Evolutionary conservation across 1,140 invertebrate species (phyloP).

Genomic region (Amyelois transitella): DNA sequence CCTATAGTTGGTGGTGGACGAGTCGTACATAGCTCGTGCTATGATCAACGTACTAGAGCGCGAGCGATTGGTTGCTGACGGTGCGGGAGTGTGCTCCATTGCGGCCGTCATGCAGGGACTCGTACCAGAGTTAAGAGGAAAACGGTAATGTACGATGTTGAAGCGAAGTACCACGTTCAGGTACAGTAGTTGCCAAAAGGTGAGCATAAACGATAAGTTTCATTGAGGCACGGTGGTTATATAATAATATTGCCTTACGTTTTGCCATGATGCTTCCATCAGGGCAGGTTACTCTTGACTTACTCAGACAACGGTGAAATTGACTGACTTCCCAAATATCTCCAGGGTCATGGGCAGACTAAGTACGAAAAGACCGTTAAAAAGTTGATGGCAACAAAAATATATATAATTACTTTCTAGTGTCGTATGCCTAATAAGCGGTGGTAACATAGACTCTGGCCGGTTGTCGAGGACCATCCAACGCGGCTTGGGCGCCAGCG

Average conservation of each 20-base stretch:
- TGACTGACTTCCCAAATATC: no score
- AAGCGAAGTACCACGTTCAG: no score
- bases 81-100: slow-evolving; percentile 52
- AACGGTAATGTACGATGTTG: slow-evolving; percentile 32
- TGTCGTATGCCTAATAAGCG: slow-evolving; percentile 53
- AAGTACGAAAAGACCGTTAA: no score
- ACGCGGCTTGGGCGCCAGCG: slow-evolving; percentile 44
- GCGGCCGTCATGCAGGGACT: slow-evolving; percentile 60
- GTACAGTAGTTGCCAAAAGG: no score
- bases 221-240: no score
- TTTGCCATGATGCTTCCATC: no score
- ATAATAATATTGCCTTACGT: no score
- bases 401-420: slow-evolving; percentile 19
- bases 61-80: slow-evolving; percentile 57
- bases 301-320: no score
- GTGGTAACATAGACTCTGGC: slow-evolving; percentile 53
- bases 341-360: no score
- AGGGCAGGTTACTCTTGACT: no score
- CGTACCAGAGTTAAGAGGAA: slow-evolving; percentile 53
- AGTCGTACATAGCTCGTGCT: slow-evolving; percentile 49
- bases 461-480: slow-evolving; percentile 48
- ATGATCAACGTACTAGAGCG: slow-evolving; percentile 49
- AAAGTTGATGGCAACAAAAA: no score
- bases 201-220: no score
- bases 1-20: slow-evolving; percentile 50